Percentiles rank a stretch among this genome's conserved stretches.
Conservation (phyloP, 2,888 invertebrate genomes). For the Parasteatoda lunata region DNA sequence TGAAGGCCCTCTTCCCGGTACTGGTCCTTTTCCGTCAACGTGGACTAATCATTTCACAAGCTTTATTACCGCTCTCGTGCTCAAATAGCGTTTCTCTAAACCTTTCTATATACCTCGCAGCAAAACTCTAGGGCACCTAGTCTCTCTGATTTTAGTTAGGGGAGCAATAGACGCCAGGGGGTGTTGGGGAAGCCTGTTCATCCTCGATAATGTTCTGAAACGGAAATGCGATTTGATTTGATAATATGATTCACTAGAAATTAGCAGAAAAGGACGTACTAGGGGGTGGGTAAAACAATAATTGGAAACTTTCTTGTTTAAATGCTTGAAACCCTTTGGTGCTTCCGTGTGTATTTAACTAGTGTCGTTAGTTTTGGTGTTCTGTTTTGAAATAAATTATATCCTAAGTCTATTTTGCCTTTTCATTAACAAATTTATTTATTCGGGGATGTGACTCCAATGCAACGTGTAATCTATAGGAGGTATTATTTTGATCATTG, state of each 20-base stretch:
- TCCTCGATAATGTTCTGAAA: conserved; percentile 23
- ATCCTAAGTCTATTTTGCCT: no score
- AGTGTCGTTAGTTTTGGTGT: no score
- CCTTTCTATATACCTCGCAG: background rate
- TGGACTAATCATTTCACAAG: background rate
- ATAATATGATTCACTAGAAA: conserved; percentile 50
- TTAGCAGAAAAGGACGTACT: background rate
- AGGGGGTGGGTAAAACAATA: conserved; percentile 17
- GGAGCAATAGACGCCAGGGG: conserved; percentile 13
- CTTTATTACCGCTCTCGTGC: conserved; percentile 14
- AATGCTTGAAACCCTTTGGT: conserved; percentile 26
- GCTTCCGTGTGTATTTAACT: no score
- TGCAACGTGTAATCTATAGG: no score
- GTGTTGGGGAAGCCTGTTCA: background rate
- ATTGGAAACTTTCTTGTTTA: conserved; percentile 56
- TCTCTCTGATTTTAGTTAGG: background rate
- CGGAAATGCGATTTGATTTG: conserved; percentile 44
- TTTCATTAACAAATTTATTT: no score
- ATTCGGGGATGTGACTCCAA: no score
- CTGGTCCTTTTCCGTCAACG: background rate
- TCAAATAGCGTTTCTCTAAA: conserved; percentile 18
- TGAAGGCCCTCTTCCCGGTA: background rate
- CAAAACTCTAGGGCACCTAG: conserved; percentile 4
- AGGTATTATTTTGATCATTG: no score
- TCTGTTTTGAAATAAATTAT: no score